Percentiles rank a stretch among this genome's conserved stretches.
Evolutionary conservation across 1,140 invertebrate genomes (phyloP).

Genomic region (Varroa destructor): DNA sequence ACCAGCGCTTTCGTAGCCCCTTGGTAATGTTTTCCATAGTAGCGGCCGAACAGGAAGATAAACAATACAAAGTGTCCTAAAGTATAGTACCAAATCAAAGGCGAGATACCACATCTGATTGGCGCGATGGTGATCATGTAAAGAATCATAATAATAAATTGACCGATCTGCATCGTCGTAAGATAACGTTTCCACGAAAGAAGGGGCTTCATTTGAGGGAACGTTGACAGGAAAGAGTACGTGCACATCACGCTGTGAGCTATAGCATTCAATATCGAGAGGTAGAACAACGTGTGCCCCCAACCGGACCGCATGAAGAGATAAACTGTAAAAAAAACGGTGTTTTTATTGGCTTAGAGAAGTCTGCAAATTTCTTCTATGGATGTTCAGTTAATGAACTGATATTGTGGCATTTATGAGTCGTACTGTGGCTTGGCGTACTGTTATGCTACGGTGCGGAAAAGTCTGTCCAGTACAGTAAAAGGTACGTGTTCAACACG

Average conservation of each 20-base stretch:
- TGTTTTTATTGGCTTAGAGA: conserved; percentile 42
- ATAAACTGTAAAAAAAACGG: conserved; percentile 37
- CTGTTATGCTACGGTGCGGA: not conserved
- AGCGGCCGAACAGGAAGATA: not conserved
- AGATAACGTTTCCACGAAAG: conserved; percentile 90
- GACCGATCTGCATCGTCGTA: conserved; percentile 61
- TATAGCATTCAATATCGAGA: conserved; percentile 68
- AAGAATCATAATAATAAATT: conserved; percentile 6
- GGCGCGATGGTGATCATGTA: not conserved
- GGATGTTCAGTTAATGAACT: conserved; percentile 43
- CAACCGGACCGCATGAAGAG: conserved; percentile 15
- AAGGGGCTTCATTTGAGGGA: conserved; percentile 65
- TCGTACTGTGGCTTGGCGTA: not conserved
- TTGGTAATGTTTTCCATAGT: not conserved
- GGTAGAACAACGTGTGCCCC: not conserved
- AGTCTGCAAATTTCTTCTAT: conserved; percentile 42
- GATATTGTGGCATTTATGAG: conserved; percentile 38
- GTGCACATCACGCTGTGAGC: conserved; percentile 85
- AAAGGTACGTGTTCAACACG: not conserved
- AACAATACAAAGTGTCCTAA: not conserved
- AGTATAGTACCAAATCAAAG: not conserved
- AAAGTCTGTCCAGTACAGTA: not conserved
- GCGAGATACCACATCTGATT: conserved; percentile 27
- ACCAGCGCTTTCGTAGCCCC: not conserved
- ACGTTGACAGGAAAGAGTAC: conserved; percentile 70